Conservation (phyloP, 2,888 invertebrate species). For the Campoplex capitator region DNA sequence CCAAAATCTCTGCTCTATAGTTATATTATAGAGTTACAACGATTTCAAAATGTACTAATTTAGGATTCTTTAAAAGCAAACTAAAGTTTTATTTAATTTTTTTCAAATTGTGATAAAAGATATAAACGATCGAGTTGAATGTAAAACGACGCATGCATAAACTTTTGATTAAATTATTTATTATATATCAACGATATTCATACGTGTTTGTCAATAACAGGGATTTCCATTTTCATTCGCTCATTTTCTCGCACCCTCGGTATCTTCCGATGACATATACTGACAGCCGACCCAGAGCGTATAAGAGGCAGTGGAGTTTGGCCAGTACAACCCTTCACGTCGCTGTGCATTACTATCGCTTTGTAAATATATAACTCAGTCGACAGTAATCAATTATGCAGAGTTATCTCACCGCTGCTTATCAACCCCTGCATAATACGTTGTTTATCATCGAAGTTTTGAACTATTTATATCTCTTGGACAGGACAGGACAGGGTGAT, state of each 20-base stretch:
- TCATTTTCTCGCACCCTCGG: background rate
- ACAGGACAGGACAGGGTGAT: background rate
- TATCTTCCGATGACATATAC: conserved; percentile 61
- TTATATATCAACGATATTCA: conserved; percentile 80
- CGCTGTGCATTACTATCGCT: conserved; percentile 38
- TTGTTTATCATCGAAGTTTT: conserved; percentile 35
- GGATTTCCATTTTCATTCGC: conserved; percentile 79
- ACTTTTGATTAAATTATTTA: conserved; percentile 75
- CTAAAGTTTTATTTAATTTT: too few relatives aligned
- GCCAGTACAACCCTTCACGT: conserved; percentile 50
- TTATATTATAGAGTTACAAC: too few relatives aligned
- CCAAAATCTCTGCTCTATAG: too few relatives aligned
- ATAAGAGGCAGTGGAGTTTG: conserved; percentile 55
- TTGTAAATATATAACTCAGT: conserved; percentile 11
- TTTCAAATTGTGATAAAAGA: too few relatives aligned
- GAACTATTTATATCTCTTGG: conserved; percentile 26
- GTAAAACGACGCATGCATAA: too few relatives aligned
- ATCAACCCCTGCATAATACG: conserved; percentile 25
- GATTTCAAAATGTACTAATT: too few relatives aligned
- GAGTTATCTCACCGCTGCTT: background rate
- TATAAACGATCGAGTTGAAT: too few relatives aligned
- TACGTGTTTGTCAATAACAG: conserved; percentile 82
- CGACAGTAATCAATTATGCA: background rate
- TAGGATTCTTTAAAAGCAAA: too few relatives aligned
- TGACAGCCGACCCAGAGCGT: conserved; percentile 58